A percentile compares a stretch with the other conserved stretches of the same genome.
These are phyloP conservation scores for Larimichthys polyactis DNA, from an alignment of 2,113 vertebrate genomes.

Conservation along the genomic window DNA sequence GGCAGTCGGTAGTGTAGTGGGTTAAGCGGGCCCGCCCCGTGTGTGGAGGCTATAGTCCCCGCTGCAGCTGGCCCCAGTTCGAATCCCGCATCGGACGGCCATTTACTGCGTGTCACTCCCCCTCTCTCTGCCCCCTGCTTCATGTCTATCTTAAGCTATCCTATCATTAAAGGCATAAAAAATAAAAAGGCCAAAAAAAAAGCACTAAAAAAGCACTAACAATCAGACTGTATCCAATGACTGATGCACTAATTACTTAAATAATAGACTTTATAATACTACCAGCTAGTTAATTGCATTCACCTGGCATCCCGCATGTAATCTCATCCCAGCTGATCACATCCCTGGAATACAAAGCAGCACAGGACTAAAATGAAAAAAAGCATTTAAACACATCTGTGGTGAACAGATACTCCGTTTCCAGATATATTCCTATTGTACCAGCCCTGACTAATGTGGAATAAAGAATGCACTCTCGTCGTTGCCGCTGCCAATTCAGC, in stretches of 20 bases:
- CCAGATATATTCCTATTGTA: slow-evolving; percentile 52
- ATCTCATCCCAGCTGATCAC: slow-evolving; percentile 49
- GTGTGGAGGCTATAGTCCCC: too few species aligned
- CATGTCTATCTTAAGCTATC: too few species aligned
- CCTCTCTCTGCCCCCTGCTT: too few species aligned
- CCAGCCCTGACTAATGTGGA: slow-evolving; percentile 64
- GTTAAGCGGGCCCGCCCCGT: too few species aligned
- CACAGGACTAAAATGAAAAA: slow-evolving; percentile 7
- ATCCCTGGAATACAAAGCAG: slow-evolving; percentile 43
- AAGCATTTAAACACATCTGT: slow-evolving; percentile 39
- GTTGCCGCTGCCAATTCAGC: slow-evolving; percentile 52
- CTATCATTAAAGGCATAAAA: too few species aligned
- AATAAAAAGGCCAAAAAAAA: too few species aligned
- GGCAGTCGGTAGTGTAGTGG: too few species aligned
- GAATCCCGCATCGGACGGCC: too few species aligned
- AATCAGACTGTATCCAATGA: neutral
- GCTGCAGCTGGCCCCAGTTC: too few species aligned
- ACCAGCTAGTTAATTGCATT: slow-evolving; percentile 55
- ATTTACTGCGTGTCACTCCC: too few species aligned
- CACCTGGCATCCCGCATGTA: slow-evolving; percentile 46
- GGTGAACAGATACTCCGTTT: slow-evolving; percentile 20
- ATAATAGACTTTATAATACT: slow-evolving; percentile 18
- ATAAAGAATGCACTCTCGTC: slow-evolving; percentile 46
- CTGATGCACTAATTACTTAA: slow-evolving; percentile 19
- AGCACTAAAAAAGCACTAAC: slow-evolving; percentile 11